Evolutionary conservation across 2,888 invertebrate species (phyloP), one percentile per base, ranked within the genome.

Genomic region (Apotomis capreana): DNA sequence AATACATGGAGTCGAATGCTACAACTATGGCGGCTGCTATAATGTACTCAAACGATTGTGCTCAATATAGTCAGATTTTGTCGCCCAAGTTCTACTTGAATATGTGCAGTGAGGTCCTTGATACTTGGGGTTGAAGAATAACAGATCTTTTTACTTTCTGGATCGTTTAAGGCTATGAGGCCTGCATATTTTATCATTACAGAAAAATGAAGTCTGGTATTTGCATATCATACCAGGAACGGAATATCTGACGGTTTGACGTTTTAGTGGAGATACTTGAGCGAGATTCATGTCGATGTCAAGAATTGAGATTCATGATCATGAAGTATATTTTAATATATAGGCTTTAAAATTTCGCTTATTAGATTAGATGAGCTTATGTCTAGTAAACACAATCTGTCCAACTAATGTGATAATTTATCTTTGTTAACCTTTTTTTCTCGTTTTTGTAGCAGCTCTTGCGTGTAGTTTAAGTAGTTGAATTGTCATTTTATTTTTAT

Each of bases 1-100:
- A 95, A 74, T 94, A 94, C 70, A 94, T 95, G 89, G 90, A 94
- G 73, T 88, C 90, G 0, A 85, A 93, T 68, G 88, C 90, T 0
- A 84, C 87, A 1, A 88, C 91, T 0, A 90, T 93, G 91, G 92
- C 92, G 1, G 89, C 89, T 0, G 93, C 93, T 3, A 86, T 94
- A 4, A 88, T 94, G 90, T 93, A 88, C 75, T 92, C 92, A 0
- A 89, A 87, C 46, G 92, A 94, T 76, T 92, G 92, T 72, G 80
- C 87, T 36, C 87, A 93, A 70, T 93, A 92, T 76, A 89, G 87
- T 70, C 86, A 92, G 76, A 91, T 93, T 74, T 79, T 94, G 8
- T 87, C 93, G 0, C 90, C 93, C 0, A 91, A 89, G 74, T 92
- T 93, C 71, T 93, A 92, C 74, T 81, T 94, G 74, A 92, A 92